Evolutionary conservation across 2,888 invertebrate genomes (phyloP), one percentile per base, ranked within the genome.

Genomic region (Leucoptera coffeella): DNA sequence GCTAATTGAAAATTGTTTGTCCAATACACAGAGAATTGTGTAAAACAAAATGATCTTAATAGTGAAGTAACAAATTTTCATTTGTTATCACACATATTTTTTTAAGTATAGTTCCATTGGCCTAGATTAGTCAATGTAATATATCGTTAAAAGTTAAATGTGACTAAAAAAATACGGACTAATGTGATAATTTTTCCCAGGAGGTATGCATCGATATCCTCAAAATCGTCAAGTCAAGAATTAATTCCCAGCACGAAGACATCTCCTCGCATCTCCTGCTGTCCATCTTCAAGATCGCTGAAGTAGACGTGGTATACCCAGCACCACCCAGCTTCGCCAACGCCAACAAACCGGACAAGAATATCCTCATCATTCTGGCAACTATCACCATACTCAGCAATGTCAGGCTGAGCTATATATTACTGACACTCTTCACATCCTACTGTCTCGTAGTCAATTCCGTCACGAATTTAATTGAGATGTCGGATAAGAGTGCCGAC

Each of bases 201-300:
- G 86, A 86, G 57, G 83, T 87, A 51, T 92, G 91, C 62, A 85
- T 83, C 29, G 80, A 82, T 39, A 79, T 87, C 35, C 67, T 91
- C 35, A 85, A 87, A 58, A 77, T 82, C 35, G 78, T 91, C 33
- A 87, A 86, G 49, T 80, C 85, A 34, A 82, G 87, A 45, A 89
- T 92, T 50, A 91, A 90, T 67, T 78, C 82, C 25, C 83, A 85
- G 43, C 82, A 88, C 53, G 82, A 85, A 37, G 86, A 89, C 46
- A 82, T 91, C 38, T 84, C 85, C 46, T 88, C 89, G 26, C 89
- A 91, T 55, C 80, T 88, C 32, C 75, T 90, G 19, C 75, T 91
- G 30, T 91, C 91, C 39, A 89, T 91, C 55, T 87, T 91, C 72
- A 91, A 91, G 72, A 86, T 91, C 73, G 90, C 90, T 28, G 90